Base-by-base conservation (phyloP, 1,140 invertebrate genomes). In the Brachionus manjavacas region DNA sequence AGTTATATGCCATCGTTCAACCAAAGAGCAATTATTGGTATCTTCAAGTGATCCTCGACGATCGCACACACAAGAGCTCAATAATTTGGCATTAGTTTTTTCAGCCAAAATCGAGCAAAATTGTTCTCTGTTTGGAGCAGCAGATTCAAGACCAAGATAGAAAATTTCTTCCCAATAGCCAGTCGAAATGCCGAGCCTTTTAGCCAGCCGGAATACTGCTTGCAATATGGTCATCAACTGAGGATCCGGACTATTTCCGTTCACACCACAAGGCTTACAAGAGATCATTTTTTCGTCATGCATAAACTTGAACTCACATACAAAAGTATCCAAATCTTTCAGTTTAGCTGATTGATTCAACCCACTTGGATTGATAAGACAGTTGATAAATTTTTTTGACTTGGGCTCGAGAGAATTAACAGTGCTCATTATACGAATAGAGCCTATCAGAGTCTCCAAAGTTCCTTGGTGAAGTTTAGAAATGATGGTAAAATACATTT, bases 101-200 rank as follows among this genome's bases (percentile, higher is more conserved):
- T 81, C 52, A 3, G 52, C 25, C 28, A 81, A 46, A 16, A 81
- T 64, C 2, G 79, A 60, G 28, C 79, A 64, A 20, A 81, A 68
- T 68, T 81, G 79, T 25, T 81, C 79, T 1, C 79, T 23, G 31
- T 81, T 81, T 14, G 79, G 79, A 12, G 41, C 79, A 14, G 79
- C 31, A 3, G 35, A 39, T 41, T 68, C 64, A 9, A 81, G 39
- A 41, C 35, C 20, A 25, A 81, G 16, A 46, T 81, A 81, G n/a
- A 81, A 64, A 52, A 64, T 81, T 6, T 81, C 79, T n/a, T 81
- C 79, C 79, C 79, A 81, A 68, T 81, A 81, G 20, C 79, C 64
- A 14, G 52, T 81, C 25, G 79, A 20, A 23, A 81, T 81, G 14
- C 79, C 79, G 23, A 68, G 31, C 25, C 20, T 31, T 46, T 81